Evolutionary conservation across 35 echinoderm and acorn worm species (phyloP).

Genomic region (Apostichopus japonicus): DNA sequence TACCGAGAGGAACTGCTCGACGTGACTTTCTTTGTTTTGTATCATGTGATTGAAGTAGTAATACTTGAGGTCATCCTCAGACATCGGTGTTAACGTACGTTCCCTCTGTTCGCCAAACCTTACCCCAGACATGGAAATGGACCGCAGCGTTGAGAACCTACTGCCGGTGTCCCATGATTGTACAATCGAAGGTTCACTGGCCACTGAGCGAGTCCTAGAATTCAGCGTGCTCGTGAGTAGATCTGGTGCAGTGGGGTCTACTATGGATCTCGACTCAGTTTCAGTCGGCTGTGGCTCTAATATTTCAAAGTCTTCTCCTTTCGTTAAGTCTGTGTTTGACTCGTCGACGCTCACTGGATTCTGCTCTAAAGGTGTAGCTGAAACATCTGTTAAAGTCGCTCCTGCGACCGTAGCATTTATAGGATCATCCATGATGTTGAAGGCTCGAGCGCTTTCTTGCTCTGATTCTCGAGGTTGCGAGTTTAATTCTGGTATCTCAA

Average conservation of each 20-base stretch:
- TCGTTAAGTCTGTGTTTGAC: neutral
- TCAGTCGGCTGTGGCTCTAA: neutral
- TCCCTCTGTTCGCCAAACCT: constrained; percentile 6
- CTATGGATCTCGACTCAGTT: neutral
- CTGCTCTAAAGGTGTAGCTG: neutral
- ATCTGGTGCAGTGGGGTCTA: constrained; percentile 47
- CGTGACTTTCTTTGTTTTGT: constrained; percentile 67
- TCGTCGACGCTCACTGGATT: neutral
- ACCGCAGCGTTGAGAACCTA: constrained; percentile 10
- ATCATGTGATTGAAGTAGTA: constrained; percentile 90
- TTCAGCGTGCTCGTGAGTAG: constrained; percentile 19
- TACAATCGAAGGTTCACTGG: neutral
- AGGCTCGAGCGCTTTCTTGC: too few relatives aligned
- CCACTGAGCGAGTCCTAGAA: neutral
- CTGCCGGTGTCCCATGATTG: constrained; percentile 19
- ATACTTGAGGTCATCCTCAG: constrained; percentile 57
- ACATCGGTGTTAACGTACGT: constrained; percentile 48
- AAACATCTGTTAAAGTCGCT: neutral
- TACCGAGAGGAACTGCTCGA: constrained; percentile 85
- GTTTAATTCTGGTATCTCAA: neutral
- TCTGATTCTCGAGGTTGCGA: neutral
- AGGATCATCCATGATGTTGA: neutral
- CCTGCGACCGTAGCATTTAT: neutral
- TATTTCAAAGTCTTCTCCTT: constrained; percentile 41
- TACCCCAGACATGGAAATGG: neutral